Evolutionary conservation across 2,888 invertebrate genomes (phyloP).

Genomic region (Acrobasis suavella): DNA sequence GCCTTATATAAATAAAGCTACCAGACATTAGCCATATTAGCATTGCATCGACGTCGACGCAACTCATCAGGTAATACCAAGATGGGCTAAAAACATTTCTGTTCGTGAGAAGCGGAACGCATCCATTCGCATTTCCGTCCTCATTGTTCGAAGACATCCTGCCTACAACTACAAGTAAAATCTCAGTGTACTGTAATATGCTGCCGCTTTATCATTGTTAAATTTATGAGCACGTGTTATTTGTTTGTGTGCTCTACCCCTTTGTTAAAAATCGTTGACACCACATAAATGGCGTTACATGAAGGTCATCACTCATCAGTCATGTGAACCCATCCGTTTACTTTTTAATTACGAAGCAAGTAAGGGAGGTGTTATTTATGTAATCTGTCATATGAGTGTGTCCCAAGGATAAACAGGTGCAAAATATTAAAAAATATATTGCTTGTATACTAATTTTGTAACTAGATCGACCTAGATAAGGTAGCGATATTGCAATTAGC

Average conservation of each 20-base stretch:
- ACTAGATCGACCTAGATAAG: too few relatives aligned
- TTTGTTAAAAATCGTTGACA: slow-evolving; percentile 8
- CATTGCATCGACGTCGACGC: slow-evolving; percentile 28
- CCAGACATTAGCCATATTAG: slow-evolving; percentile 10
- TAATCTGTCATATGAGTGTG: too few relatives aligned
- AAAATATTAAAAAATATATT: too few relatives aligned
- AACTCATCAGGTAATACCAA: slow-evolving; percentile 41
- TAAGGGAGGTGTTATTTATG: too few relatives aligned
- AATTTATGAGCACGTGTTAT: slow-evolving; percentile 18
- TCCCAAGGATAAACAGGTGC: too few relatives aligned
- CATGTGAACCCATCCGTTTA: not conserved
- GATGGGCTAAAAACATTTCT: slow-evolving; percentile 45
- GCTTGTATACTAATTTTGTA: too few relatives aligned
- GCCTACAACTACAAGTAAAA: slow-evolving; percentile 40
- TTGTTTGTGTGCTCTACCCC: not conserved
- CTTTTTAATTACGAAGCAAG: too few relatives aligned
- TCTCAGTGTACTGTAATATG: slow-evolving; percentile 34
- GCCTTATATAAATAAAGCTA: not conserved
- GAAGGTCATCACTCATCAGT: not conserved
- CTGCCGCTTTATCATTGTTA: slow-evolving; percentile 30
- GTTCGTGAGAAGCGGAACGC: slow-evolving; percentile 66
- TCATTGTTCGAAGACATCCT: slow-evolving; percentile 69
- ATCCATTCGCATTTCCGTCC: slow-evolving; percentile 58
- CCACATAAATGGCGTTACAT: not conserved
- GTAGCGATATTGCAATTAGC: too few relatives aligned